phyloP scores from a whole-genome alignment of 2,113 vertebrate species.

The Columba janthina region DNA sequence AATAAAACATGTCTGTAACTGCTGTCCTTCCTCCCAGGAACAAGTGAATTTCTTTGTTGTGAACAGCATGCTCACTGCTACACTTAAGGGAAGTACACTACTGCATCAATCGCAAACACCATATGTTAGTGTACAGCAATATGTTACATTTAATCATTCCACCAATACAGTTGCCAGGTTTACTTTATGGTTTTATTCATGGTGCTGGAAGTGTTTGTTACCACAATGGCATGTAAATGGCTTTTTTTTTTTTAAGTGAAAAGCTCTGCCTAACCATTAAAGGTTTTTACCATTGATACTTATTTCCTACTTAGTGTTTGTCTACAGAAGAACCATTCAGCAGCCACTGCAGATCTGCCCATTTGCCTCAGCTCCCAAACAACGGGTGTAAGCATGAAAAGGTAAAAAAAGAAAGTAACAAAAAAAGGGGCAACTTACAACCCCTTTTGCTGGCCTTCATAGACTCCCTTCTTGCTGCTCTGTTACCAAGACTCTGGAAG shows the following conservation, averaged over 20 bases:
- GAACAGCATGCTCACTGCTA: accelerated
- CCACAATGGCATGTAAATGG: neutral
- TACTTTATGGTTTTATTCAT: neutral
- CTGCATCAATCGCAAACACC: neutral
- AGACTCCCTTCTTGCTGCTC: neutral
- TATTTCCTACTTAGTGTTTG: neutral
- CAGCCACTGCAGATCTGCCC: neutral
- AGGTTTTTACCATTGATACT: neutral
- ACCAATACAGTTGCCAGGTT: neutral
- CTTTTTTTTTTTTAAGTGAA: neutral
- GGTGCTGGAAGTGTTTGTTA: neutral
- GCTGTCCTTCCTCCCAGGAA: neutral
- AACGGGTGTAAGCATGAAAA: neutral
- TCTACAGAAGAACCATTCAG: accelerated
- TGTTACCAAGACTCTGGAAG: neutral
- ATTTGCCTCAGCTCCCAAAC: neutral
- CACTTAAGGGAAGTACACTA: neutral
- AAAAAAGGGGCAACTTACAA: neutral
- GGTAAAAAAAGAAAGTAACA: neutral
- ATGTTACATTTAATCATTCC: neutral
- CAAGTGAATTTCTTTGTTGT: neutral
- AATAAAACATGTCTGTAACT: neutral
- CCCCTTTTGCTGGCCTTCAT: neutral
- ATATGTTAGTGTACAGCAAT: neutral
- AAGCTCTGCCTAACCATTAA: neutral